Base-by-base conservation (phyloP, 2,113 vertebrate species). In the Epinephelus fuscoguttatus region DNA sequence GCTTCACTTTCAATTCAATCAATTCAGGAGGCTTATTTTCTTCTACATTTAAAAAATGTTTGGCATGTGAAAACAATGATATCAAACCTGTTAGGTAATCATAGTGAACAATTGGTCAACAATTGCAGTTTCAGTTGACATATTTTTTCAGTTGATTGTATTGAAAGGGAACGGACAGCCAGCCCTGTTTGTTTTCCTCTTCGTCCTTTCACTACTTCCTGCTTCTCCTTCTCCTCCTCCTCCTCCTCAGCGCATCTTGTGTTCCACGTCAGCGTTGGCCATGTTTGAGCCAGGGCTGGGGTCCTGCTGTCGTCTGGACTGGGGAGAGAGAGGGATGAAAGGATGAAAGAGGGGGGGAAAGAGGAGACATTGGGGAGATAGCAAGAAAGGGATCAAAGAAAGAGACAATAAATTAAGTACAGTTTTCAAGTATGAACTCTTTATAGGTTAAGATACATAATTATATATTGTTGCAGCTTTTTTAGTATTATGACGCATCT, bases 271-370 rank as follows among this genome's bases (percentile, higher is more conserved):
- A 15, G 97, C 95, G 50, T 96, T 97, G 84, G 96, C 97, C 94
- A 99, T 96, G 95, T 95, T 97, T 80, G 97, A 97, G 79, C 97
- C 97, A 94, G 97, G 97, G 95, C 96, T 98, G 95, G 97, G 97
- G 96, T 99, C 97, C 97, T 98, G 98, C 83, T 99, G 98, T 95
- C 97, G 97, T 96, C 97, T 98, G 96, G 96, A 97, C 98, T 99
- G 95, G 73, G 87, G 88, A 87, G 87, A 90, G 79, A 84, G 49
- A 86, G 79, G 55, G 79, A 84, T 77, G 61, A 78, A 87, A 33
- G 78, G 80, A 87, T 78, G 78, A 75, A 75, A 75, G 45, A 59
- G 45, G 53, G 27, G 42, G 37, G 17, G 12, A 3, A 30, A 33
- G 27, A 10, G 37, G 49, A 18, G 27, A 21, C 10, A 67, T 15